Evolutionary conservation across 2,113 vertebrate genomes (phyloP).

Genomic region (Notarius quadriscutis): DNA sequence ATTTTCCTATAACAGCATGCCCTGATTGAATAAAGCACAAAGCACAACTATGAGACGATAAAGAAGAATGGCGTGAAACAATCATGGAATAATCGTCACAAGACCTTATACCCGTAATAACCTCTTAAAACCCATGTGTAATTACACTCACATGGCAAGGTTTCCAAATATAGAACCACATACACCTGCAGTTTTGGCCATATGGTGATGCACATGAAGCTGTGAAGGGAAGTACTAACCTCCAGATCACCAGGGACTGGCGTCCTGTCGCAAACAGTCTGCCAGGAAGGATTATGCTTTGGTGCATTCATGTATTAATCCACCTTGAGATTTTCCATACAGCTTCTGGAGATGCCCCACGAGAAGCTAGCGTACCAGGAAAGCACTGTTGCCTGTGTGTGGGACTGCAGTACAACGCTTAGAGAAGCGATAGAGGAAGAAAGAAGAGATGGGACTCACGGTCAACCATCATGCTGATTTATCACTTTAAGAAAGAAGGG

Average conservation of each 20-base stretch:
- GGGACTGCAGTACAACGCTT: conserved; percentile 24
- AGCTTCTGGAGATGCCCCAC: conserved; percentile 32
- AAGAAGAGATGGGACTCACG: conserved; percentile 14
- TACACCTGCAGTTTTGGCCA: conserved; percentile 9
- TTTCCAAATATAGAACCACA: conserved; percentile 21
- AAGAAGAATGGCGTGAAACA: not conserved
- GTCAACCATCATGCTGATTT: not conserved
- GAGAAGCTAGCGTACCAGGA: conserved; percentile 19
- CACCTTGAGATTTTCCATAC: conserved; percentile 38
- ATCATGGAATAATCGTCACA: not conserved
- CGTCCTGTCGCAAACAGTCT: conserved; percentile 5
- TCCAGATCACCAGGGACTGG: conserved; percentile 21
- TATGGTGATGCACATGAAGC: conserved; percentile 28
- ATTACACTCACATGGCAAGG: conserved; percentile 17
- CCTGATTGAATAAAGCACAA: not conserved
- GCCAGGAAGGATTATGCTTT: conserved; percentile 20
- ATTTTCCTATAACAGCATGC: not conserved
- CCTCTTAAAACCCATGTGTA: not conserved
- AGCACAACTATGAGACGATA: not conserved
- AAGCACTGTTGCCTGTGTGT: conserved; percentile 53
- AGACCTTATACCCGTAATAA: not conserved
- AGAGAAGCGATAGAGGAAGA: conserved; percentile 9
- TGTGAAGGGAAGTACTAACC: conserved; percentile 30
- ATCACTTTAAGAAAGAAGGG: conserved; percentile 18
- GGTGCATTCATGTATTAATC: conserved; percentile 26